Base-by-base conservation (phyloP, 2,113 vertebrate species). In the Prunella himalayana region DNA sequence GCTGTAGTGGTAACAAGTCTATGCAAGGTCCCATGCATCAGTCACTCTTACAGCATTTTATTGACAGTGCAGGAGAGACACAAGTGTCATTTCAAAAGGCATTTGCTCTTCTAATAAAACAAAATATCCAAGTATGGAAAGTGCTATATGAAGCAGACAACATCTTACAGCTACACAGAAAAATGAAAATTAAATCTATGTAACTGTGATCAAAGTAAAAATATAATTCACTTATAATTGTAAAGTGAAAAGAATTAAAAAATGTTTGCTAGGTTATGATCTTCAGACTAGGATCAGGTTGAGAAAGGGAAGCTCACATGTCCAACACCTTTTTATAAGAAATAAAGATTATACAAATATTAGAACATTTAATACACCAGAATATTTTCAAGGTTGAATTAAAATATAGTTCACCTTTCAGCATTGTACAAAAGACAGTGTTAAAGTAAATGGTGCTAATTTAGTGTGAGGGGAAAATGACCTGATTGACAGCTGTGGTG, bases 371-470 rank as follows among this genome's bases (percentile, higher is more conserved):
- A 92, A 60, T 24, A 39, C 7, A 64, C 6, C 22, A 45, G 37
- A 83, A 53, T 84, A 81, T 61, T 81, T 51, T 86, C 60, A 86
- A 83, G 49, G n/a, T 57, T 83, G 49, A 88, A 78, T 72, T 71
- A 53, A 88, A 93, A 80, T 33, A 49, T 6, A 57, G 21, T 65
- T 95, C 79, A 91, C 56, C 50, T 92, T 93, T 90, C 79, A 95
- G 51, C 56, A 39, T 27, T 71, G 28, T 51, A 78, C 44, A 95
- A 93, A 95, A 95, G 82, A 88, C 44, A 76, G 31, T 51, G 50
- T 90, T 95, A 94, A 96, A 96, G 86, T 92, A 95, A 96, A 90
- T 68, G 79, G 23, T 88, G 56, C 37, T 96, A 93, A 95, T 96
- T 96, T 92, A 86, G 51, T 42, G 7, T 2, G 7, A 95, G 23